Conservation (phyloP, 2,113 vertebrate genomes). For the Bujurquina vittata region DNA sequence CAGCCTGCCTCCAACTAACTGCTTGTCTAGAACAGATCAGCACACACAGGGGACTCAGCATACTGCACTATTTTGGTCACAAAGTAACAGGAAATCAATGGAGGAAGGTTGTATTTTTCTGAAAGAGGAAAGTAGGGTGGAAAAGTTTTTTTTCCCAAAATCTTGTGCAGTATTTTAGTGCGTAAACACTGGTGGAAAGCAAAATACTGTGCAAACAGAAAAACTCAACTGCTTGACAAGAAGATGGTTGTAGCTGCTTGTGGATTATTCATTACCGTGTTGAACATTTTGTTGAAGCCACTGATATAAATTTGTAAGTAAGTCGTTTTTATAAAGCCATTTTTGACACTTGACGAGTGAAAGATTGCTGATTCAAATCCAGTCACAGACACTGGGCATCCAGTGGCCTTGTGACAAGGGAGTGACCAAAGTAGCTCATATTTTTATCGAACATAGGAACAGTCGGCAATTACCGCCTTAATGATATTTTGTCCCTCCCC, state of each 20-base stretch:
- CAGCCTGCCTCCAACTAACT: conserved; percentile 39
- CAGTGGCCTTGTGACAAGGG: neutral
- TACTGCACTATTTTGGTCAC: conserved; percentile 66
- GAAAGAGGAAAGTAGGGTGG: conserved; percentile 4
- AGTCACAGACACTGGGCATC: neutral
- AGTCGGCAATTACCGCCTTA: too few species aligned
- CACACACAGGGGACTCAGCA: conserved; percentile 43
- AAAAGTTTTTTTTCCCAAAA: conserved; percentile 36
- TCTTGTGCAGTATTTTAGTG: conserved; percentile 1
- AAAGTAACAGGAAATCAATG: conserved; percentile 73
- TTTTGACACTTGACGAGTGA: neutral
- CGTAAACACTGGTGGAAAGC: neutral
- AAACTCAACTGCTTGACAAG: neutral
- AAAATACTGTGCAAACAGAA: neutral
- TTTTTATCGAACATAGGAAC: too few species aligned
- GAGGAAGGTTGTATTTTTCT: conserved; percentile 13
- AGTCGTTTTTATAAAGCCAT: neutral
- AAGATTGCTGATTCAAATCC: neutral
- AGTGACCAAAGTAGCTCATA: neutral
- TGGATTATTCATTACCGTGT: neutral
- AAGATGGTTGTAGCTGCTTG: neutral
- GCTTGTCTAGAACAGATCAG: conserved; percentile 56
- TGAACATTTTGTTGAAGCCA: neutral
- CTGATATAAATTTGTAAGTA: neutral
- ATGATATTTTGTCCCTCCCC: too few species aligned